Evolutionary conservation across 2,113 vertebrate genomes (phyloP).

Genomic region (Nycticebus coucang): DNA sequence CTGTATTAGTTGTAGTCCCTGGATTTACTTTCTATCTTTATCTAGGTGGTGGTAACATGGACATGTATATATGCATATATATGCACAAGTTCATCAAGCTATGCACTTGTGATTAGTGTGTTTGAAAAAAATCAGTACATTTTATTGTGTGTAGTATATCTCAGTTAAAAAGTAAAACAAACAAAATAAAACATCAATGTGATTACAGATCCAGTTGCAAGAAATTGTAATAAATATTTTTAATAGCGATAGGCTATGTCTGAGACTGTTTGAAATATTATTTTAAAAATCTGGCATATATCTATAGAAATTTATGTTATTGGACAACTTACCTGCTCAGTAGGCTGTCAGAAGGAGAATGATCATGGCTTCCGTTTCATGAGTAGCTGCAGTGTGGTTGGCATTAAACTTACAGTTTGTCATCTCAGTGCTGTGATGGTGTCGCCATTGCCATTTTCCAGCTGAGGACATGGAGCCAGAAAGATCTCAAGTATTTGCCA

Average conservation of each 20-base stretch:
- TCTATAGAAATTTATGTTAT: neutral
- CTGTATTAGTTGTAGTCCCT: neutral
- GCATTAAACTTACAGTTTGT: neutral
- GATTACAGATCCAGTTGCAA: slow-evolving; percentile 16
- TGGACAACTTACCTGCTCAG: neutral
- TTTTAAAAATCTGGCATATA: neutral
- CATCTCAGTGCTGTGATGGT: neutral
- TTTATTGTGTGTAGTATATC: neutral
- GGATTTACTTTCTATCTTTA: neutral
- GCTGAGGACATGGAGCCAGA: neutral
- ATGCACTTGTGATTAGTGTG: neutral
- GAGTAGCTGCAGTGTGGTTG: neutral
- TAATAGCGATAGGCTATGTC: neutral
- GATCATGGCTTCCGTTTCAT: neutral
- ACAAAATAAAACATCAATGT: neutral
- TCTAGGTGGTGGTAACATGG: neutral
- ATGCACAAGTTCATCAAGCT: neutral
- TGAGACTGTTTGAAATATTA: neutral
- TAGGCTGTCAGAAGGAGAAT: neutral
- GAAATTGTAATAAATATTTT: neutral
- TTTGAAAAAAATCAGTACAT: neutral
- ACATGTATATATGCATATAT: neutral
- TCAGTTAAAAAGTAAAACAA: neutral
- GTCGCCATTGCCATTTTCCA: neutral
- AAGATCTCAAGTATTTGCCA: neutral